phyloP scores from a whole-genome alignment of 2,113 vertebrate species.

The Eira barbara region DNA sequence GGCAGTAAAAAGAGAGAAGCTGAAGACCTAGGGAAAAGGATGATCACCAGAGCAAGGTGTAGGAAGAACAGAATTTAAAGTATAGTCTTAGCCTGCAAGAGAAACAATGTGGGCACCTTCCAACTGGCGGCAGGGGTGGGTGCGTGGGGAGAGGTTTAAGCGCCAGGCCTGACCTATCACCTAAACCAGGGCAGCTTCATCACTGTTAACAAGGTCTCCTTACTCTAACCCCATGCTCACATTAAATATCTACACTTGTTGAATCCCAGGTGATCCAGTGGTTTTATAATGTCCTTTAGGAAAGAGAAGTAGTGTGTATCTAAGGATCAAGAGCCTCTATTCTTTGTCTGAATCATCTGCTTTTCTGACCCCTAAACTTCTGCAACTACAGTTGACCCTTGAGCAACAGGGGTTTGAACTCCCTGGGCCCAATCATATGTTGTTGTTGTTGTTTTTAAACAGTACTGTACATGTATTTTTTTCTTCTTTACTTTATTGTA shows the following conservation, averaged over 20 bases:
- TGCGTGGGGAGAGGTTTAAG: neutral
- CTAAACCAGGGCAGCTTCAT: neutral
- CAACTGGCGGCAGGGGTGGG: neutral
- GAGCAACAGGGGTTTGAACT: neutral
- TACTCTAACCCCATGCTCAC: neutral
- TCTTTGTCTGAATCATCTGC: neutral
- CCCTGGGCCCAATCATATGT: neutral
- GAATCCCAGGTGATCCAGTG: neutral
- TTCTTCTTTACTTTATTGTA: neutral
- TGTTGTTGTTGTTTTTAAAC: neutral
- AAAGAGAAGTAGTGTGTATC: neutral
- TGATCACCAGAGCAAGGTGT: neutral
- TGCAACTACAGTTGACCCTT: neutral
- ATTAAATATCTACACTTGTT: neutral
- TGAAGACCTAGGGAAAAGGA: neutral
- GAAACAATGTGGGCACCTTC: neutral
- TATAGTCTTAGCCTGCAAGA: neutral
- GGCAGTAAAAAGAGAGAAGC: neutral
- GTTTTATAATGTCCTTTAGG: neutral
- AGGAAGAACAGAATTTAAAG: neutral
- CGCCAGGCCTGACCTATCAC: neutral
- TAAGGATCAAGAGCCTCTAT: neutral
- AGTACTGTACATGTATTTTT: neutral
- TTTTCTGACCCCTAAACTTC: neutral
- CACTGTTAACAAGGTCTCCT: neutral